phyloP scores from a whole-genome alignment of 2,888 invertebrate genomes.

The Aquatica leii region DNA sequence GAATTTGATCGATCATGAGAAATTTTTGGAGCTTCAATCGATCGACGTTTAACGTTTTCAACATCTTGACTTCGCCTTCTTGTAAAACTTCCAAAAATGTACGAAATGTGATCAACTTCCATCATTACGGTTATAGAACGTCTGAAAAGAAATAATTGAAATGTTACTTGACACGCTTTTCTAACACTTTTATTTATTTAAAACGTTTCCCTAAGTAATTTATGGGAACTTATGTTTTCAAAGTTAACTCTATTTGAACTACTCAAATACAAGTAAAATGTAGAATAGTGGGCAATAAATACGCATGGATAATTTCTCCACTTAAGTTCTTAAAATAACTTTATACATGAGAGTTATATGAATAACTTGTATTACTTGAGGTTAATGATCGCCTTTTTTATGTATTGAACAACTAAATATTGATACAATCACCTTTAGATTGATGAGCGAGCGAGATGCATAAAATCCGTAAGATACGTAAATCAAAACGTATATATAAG shows the following conservation, averaged over 20 bases:
- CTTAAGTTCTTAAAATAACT: conserved; percentile 27
- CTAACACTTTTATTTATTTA: background rate
- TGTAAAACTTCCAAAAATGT: conserved; percentile 71
- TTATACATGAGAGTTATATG: conserved; percentile 8
- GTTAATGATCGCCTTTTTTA: conserved; percentile 31
- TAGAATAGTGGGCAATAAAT: conserved; percentile 31
- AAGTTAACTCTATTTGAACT: conserved; percentile 15
- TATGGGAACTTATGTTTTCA: conserved; percentile 10
- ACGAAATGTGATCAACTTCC: conserved; percentile 70
- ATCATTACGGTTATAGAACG: no score
- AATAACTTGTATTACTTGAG: conserved; percentile 16
- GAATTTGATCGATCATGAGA: conserved; percentile 54
- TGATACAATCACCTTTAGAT: background rate
- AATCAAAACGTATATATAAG: no score
- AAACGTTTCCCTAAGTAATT: background rate
- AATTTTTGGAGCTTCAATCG: conserved; percentile 49
- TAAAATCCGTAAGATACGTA: background rate
- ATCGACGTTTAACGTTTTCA: conserved; percentile 55
- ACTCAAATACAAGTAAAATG: conserved; percentile 25
- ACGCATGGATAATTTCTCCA: conserved; percentile 26
- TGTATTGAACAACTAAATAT: background rate
- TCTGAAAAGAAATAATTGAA: no score
- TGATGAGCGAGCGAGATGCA: background rate
- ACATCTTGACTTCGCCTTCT: conserved; percentile 66
- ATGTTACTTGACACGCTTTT: no score